Conservation (phyloP, 2,113 vertebrate species). For the Bubo blakistoni region DNA sequence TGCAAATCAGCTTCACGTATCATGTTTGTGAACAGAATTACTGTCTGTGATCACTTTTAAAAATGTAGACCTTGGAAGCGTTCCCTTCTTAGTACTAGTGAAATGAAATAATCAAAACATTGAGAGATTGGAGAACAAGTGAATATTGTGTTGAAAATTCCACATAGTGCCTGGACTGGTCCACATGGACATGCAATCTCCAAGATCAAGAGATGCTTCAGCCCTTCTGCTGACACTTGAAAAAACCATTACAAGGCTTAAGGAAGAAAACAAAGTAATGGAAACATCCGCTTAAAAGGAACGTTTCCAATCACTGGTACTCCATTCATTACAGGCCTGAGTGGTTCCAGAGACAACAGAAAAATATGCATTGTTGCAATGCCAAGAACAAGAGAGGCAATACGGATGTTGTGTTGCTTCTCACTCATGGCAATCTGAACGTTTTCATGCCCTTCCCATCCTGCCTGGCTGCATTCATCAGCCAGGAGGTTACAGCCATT, state of each 20-base stretch:
- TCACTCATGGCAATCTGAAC: constrained; percentile 54
- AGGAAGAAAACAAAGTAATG: constrained; percentile 77
- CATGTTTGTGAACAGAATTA: background rate
- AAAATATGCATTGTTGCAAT: constrained; percentile 68
- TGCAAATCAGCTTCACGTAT: background rate
- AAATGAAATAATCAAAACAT: constrained; percentile 30
- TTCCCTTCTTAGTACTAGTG: background rate
- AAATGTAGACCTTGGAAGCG: background rate
- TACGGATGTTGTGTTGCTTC: constrained; percentile 64
- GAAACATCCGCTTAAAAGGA: constrained; percentile 73
- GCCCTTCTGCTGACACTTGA: constrained; percentile 70
- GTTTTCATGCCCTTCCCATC: constrained; percentile 33
- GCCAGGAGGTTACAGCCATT: background rate
- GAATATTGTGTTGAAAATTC: constrained; percentile 55
- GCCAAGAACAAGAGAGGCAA: constrained; percentile 76
- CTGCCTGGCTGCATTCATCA: background rate
- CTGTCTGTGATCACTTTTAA: background rate
- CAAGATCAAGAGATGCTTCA: constrained; percentile 75
- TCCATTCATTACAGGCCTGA: constrained; percentile 77
- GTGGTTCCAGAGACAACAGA: constrained; percentile 81
- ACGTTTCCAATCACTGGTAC: constrained; percentile 78
- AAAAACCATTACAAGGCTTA: constrained; percentile 66
- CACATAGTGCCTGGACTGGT: constrained; percentile 25
- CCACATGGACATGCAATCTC: constrained; percentile 24
- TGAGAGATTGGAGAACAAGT: constrained; percentile 17